A percentile compares a stretch with the other conserved stretches of the same genome.
These are phyloP conservation scores for Aldabrachelys gigantea DNA, from an alignment of 2,113 vertebrate genomes.

Conservation along the genomic window DNA sequence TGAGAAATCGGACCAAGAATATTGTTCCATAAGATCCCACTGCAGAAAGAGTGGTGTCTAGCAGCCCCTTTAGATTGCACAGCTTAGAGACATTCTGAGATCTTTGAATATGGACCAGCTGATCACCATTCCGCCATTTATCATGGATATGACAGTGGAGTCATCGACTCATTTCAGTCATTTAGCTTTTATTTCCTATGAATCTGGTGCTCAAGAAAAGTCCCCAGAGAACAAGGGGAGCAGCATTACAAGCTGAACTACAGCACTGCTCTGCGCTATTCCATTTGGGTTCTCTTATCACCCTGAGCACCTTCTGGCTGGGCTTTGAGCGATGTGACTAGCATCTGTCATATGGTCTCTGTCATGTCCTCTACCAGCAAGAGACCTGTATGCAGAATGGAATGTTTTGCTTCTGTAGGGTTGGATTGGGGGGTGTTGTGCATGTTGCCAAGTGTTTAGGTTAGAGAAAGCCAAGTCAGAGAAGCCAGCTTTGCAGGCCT, in stretches of 20 bases:
- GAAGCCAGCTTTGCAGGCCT: not conserved
- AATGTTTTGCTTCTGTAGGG: not conserved
- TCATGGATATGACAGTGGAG: not conserved
- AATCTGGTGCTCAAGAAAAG: not conserved
- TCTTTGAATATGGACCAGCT: not conserved
- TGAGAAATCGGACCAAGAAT: not conserved
- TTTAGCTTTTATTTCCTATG: not conserved
- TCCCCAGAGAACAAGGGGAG: not conserved
- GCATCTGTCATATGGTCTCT: not conserved
- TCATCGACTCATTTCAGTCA: not conserved
- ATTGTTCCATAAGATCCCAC: not conserved
- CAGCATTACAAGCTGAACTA: not conserved
- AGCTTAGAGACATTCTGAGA: not conserved
- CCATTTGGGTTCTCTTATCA: not conserved
- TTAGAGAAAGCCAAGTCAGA: not conserved
- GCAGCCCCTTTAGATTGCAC: not conserved
- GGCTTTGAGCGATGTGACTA: fast-evolving
- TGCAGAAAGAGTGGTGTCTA: not conserved
- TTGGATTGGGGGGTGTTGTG: not conserved
- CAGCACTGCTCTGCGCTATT: not conserved
- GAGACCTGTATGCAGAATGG: not conserved
- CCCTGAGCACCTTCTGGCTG: not conserved
- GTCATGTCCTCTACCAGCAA: not conserved
- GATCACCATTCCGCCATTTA: not conserved
- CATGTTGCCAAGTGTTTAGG: not conserved